Evolutionary conservation across 2,797 vertebrate species (phyloP), one percentile per base, ranked within the genome.

Genomic region (Rachycentron canadum): DNA sequence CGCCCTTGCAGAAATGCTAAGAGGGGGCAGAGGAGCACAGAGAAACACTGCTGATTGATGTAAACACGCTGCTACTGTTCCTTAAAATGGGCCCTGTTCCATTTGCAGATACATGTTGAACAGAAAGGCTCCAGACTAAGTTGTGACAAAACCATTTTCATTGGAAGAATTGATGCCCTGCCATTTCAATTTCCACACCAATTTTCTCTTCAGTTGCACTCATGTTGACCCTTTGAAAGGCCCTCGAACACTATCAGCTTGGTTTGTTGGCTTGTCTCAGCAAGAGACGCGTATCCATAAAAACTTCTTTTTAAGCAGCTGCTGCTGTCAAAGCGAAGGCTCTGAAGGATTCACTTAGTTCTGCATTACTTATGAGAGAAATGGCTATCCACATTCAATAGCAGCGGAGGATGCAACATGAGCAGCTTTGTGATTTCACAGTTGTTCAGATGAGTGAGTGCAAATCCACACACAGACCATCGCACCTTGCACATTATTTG

Each of bases 401-500:
- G 21, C 40, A 21, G 62, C 4, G 10, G 52, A 50, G 61, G 52
- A 63, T 50, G 45, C 50, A 32, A 72, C 63, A 78, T 30, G 72
- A 70, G 73, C 40, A 25, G 56, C 72, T 82, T 75, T 82, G 66
- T 60, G 56, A 86, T 86, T 87, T 89, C 78, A 83, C 83, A 81
- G 64, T 82, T 78, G 73, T 72, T 80, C 64, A 68, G 56, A 78
- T 67, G 68, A 77, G 61, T 73, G 28, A 79, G 77, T 38, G 60
- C 25, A 57, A 57, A 69, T 78, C 67, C 56, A 64, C 63, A 80
- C 23, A 80, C 25, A 79, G 40, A 78, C 47, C 56, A 78, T 73
- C 64, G 43, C 45, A 66, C 65, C 78, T 49, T 16, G 43, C 64
- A 65, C 40, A 34, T 62, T 26, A 25, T 77, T 70, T 76, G 69